Base-by-base conservation (phyloP, 2,797 vertebrate species). In the Mycteria americana region DNA sequence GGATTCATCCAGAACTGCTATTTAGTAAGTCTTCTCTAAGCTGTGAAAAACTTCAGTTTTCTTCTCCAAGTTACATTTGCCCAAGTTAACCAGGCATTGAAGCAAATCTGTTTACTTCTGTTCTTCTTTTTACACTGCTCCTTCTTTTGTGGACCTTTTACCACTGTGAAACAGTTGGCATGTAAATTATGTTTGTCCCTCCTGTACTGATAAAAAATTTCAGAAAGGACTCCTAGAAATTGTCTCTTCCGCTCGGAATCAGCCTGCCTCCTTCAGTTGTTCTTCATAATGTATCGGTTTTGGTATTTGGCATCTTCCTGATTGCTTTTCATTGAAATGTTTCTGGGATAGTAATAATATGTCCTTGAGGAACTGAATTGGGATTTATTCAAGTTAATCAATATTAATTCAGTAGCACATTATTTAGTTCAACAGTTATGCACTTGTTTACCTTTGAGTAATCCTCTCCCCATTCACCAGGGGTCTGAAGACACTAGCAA, bases 151-250 rank as follows among this genome's bases (percentile, higher is more conserved):
- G 72, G 59, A 87, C 89, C 93, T 85, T 80, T 96, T 93, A 86
- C 65, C 85, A 82, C 80, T 88, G 93, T 92, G 95, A 96, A 97
- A 93, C 94, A 95, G 92, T 92, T 96, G 90, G 94, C 0, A 18
- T 96, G 88, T 79, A 93, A 96, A 93, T 1, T 25, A 77, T 92
- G 73, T 93, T 89, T 92, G 53, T 86, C 94, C 92, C 84, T 96
- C 94, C 70, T 76, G 77, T 88, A 84, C 65, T 53, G 77, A 88
- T 84, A 81, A 88, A 91, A 90, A 72, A 46, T 14, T 69, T 88
- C 41, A 10, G 25, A 91, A 75, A 69, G 76, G 69, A 86, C 81
- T 93, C 37, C 62, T 89, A 54, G 35, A 89, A 95, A 86, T 88
- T 85, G 28, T 83, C n/a, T 82, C 43, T 88, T 90, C 73, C 39